phyloP scores from a whole-genome alignment of 2,113 vertebrate species.

The Sinocyclocheilus anophthalmus region DNA sequence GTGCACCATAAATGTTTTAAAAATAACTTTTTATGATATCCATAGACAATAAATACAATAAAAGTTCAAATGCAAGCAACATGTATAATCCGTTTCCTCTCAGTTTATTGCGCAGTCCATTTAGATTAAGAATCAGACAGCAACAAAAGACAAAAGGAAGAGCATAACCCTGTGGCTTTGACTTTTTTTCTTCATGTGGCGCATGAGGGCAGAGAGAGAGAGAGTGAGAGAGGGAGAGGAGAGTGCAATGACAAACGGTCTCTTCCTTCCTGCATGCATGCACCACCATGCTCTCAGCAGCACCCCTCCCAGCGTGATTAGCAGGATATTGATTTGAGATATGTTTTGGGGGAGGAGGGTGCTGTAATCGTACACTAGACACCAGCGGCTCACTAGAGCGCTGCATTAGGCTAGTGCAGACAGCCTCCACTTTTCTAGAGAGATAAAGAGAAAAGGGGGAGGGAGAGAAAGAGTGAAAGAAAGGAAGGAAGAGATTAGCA shows the following conservation, averaged over 20 bases:
- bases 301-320: slow-evolving; percentile 82
- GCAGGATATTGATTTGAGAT: slow-evolving; percentile 90
- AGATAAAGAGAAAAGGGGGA: slow-evolving; percentile 47
- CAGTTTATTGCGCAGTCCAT: not conserved
- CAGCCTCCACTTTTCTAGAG: slow-evolving; percentile 55
- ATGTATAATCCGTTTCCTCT: not conserved
- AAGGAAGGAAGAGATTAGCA: slow-evolving; percentile 64
- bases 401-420: slow-evolving; percentile 53
- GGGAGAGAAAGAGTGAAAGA: slow-evolving; percentile 67
- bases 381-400: slow-evolving; percentile 70
- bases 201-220: slow-evolving; percentile 55
- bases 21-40: slow-evolving; percentile 1
- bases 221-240: slow-evolving; percentile 62
- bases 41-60: slow-evolving; percentile 3
- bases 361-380: slow-evolving; percentile 84
- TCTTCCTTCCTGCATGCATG: slow-evolving; percentile 84
- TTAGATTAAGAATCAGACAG: slow-evolving; percentile 10
- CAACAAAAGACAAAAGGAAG: slow-evolving; percentile 51
- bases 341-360: slow-evolving; percentile 72
- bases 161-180: slow-evolving; percentile 53
- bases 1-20: slow-evolving; percentile 5
- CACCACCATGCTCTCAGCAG: slow-evolving; percentile 79
- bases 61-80: slow-evolving; percentile 4
- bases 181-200: slow-evolving; percentile 40
- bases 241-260: slow-evolving; percentile 82